These are phyloP conservation scores for Neoniphon sammara DNA, from an alignment of 2,797 vertebrate genomes.

Conservation along the genomic window DNA sequence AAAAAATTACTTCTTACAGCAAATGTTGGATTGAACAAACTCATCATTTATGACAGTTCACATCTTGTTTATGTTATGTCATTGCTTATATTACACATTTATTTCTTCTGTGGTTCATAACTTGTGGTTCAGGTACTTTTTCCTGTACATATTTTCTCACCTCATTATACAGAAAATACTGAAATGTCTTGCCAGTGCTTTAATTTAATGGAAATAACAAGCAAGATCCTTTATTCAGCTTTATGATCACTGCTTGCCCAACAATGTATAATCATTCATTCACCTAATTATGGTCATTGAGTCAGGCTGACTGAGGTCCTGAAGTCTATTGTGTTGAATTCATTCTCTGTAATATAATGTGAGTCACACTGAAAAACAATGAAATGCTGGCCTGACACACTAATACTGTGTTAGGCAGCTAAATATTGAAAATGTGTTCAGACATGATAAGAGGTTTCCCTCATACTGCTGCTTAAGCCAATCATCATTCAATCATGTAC, in stretches of 20 bases:
- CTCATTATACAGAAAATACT: neutral
- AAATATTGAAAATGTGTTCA: slow-evolving; percentile 65
- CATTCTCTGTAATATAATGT: slow-evolving; percentile 35
- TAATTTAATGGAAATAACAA: neutral
- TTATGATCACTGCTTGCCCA: slow-evolving; percentile 22
- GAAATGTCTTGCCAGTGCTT: neutral
- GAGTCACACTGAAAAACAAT: slow-evolving; percentile 44
- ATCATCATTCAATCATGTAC: slow-evolving; percentile 59
- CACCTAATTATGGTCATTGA: slow-evolving; percentile 29
- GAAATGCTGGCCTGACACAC: slow-evolving; percentile 28
- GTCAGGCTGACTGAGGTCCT: slow-evolving; percentile 29
- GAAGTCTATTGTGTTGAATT: slow-evolving; percentile 34
- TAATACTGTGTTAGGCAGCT: slow-evolving; percentile 41
- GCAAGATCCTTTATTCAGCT: slow-evolving; percentile 10
- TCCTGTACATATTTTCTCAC: neutral
- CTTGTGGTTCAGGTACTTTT: neutral
- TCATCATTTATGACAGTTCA: neutral
- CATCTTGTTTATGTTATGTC: neutral
- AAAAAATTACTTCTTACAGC: neutral
- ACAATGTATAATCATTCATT: slow-evolving; percentile 34
- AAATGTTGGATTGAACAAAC: neutral
- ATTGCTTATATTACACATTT: neutral
- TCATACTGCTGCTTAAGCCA: slow-evolving; percentile 50
- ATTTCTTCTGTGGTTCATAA: neutral
- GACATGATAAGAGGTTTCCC: slow-evolving; percentile 66